Base-by-base conservation (phyloP, 2,113 vertebrate species). In the Leuciscus idus region DNA sequence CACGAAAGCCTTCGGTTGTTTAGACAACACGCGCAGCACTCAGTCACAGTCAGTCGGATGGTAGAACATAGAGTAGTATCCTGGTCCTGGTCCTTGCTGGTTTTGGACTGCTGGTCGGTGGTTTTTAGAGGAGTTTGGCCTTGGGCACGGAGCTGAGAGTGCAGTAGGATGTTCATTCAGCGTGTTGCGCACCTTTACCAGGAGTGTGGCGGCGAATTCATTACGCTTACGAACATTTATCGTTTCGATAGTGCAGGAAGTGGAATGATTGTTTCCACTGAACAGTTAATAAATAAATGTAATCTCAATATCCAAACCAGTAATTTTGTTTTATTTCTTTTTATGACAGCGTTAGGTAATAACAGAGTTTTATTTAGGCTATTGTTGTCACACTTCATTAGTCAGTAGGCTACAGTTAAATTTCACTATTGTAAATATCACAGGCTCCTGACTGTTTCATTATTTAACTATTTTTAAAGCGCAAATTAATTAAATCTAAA, bases 101-200 rank as follows among this genome's bases (percentile, higher is more conserved):
- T 19, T 72, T 28, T 73, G 81, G 50, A 30, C 9, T 43, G 11
- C 21, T 77, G 6, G 6, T 57, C 1, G 23, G 3, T 7, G 80
- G 8, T 23, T 81, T 43, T 70, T 83, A 8, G 28, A 57, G 21
- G 30, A 83, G 64, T 57, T 55, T 39, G 26, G 64, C n/a, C 78
- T 48, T 30, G 23, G 39, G 19, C 46, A 68, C 28, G 57, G 52
- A 28, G 57, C 83, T 59, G 48, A 72, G 43, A 43, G 64, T 64
- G 68, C 55, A 76, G 80, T n/a, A 73, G 50, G 50, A 4, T 17
- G 50, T 50, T 48, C 23, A n/a, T n/a, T n/a, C n/a, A 50, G 82
- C 21, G 55, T 82, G 85, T 83, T 85, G 83, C 83, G 55, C 86
- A 87, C 30, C 36, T 78, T 74, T 55, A 7, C 4, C 86, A 79